phyloP scores from a whole-genome alignment of 2,113 vertebrate species.

The Paraplagusia blochii region DNA sequence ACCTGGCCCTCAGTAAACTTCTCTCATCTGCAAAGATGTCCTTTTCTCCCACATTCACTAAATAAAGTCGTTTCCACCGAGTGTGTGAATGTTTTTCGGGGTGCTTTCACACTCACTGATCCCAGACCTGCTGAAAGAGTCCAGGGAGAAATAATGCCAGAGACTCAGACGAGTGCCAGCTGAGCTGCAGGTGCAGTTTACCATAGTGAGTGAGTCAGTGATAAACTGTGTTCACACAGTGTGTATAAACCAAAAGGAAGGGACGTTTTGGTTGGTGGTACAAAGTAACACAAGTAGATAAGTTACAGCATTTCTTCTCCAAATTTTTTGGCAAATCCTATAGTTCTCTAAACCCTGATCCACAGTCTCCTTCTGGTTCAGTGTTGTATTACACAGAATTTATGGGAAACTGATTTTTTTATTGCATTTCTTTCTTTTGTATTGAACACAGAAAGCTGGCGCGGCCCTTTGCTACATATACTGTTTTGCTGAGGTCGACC shows the following conservation, averaged over 20 bases:
- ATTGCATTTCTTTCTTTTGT: no score
- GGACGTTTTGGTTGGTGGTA: no score
- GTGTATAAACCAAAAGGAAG: conserved; percentile 6
- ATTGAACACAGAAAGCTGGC: no score
- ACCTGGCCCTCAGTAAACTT: conserved; percentile 23
- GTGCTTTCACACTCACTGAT: conserved; percentile 49
- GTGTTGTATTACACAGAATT: no score
- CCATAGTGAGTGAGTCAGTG: conserved; percentile 18
- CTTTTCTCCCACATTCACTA: conserved; percentile 15
- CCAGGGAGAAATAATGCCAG: conserved; percentile 32
- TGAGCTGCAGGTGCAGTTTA: conserved; percentile 18
- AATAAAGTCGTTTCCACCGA: conserved; percentile 48
- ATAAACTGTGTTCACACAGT: conserved; percentile 18
- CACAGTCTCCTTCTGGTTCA: no score
- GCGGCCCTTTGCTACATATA: no score
- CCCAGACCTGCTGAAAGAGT: conserved; percentile 38
- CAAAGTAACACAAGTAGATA: no score
- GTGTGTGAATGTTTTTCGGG: conserved; percentile 38
- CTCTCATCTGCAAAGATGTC: conserved; percentile 28
- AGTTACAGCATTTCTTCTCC: no score
- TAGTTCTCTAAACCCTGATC: no score
- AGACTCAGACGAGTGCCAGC: conserved; percentile 33
- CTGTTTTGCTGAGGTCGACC: no score
- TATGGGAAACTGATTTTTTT: no score
- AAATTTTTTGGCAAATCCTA: no score